Base-by-base conservation (phyloP, 2,888 invertebrate species). In the Nyleta sp. region DNA sequence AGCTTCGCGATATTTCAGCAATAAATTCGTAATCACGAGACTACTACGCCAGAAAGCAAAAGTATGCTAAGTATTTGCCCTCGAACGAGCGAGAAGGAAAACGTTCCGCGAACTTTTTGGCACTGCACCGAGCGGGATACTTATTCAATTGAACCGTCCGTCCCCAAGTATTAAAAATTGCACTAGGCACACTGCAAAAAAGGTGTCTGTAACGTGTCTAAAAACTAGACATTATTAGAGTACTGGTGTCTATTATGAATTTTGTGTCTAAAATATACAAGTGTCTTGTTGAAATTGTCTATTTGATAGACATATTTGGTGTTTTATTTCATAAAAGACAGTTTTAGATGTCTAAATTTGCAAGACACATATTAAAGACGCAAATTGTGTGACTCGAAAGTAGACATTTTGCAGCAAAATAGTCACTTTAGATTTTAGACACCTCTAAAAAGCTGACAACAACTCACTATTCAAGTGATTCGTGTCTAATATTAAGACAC, bases 11-110 rank as follows among this genome's bases (percentile, higher is more conserved):
- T 20, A 38, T 53, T 53, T 35, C 53, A n/a, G 20, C 13, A 20
- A 53, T 53, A 53, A 35, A 53, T 35, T 35, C 18, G 53, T 17
- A 20, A 53, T 53, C 35, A 18, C 17, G 20, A 20, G n/a, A n/a
- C n/a, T 8, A 8, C n/a, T 5, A 18, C 52, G 31, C 18, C 33
- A 18, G 10, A 18, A 33, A 17, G 33, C 52, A 33, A 52, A 52
- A 33, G 18, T 17, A 33, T 10, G 31, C 28, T 5, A 33, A 38
- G n/a, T 22, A 53, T 48, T 48, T 28, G 13, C 28, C 18, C 24
- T 15, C 28, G 28, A n/a, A n/a, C n/a, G n/a, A n/a, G 44, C 8
- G 20, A n/a, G 44, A 46, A 7, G 28, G 5, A 28, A 28, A 4
- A 28, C 4, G 28, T 4, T 28, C 28, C 5, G n/a, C n/a, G n/a